Evolutionary conservation across 92 coral and sea anemone genomes (phyloP).

Genomic region (Palythoa caribaeorum): DNA sequence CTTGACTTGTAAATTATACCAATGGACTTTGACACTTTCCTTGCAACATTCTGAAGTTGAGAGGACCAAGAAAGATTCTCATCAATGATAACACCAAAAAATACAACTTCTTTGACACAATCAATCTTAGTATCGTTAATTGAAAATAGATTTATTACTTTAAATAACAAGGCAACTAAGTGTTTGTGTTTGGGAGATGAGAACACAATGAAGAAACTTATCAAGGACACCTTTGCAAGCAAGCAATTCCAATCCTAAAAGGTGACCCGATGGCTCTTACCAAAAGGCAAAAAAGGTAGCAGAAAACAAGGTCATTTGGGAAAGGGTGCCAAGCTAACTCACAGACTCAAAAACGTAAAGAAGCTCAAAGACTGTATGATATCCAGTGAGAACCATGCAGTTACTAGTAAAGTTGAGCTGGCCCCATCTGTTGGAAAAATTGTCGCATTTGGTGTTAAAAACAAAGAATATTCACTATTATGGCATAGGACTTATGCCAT

Average conservation of each 20-base stretch:
- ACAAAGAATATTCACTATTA: not conserved
- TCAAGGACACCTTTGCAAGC: not conserved
- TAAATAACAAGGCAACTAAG: too few species aligned
- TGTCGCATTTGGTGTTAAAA: not conserved
- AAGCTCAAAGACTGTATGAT: not conserved
- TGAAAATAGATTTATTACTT: not conserved
- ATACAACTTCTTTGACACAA: constrained; percentile 23
- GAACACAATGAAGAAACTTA: constrained; percentile 1
- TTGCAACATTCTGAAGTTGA: too few species aligned
- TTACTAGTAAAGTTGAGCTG: not conserved
- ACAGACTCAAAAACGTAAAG: not conserved
- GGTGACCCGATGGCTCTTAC: not conserved
- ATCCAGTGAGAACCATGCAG: not conserved
- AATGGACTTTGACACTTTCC: too few species aligned
- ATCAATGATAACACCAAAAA: constrained; percentile 42
- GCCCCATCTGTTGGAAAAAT: not conserved
- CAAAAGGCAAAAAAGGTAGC: not conserved
- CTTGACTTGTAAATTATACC: too few species aligned
- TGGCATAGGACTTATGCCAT: not conserved
- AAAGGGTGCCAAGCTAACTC: not conserved
- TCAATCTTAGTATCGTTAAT: constrained; percentile 22
- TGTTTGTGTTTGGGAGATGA: constrained; percentile 2
- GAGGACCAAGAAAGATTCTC: constrained; percentile 39
- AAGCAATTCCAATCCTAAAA: not conserved
- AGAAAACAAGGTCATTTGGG: too few species aligned